Evolutionary conservation across 2,888 invertebrate species (phyloP).

Genomic region (Sminthurinus aureus): DNA sequence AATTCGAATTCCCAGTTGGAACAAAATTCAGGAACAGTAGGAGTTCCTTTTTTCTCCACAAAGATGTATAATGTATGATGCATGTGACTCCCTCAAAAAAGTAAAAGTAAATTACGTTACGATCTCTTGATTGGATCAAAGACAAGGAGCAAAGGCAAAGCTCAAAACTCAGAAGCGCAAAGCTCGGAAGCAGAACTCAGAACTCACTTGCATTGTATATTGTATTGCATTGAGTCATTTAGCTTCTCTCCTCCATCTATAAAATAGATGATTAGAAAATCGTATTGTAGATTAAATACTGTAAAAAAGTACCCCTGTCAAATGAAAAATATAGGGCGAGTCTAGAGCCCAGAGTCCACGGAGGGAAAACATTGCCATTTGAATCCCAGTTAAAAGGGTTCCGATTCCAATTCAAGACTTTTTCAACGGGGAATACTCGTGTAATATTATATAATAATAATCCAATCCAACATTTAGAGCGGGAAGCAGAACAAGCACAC

Average conservation of each 20-base stretch:
- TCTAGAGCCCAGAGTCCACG: background rate
- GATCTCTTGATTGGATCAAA: constrained; percentile 35
- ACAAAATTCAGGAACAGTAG: constrained; percentile 21
- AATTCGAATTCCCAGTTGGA: constrained; percentile 6
- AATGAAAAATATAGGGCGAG: background rate
- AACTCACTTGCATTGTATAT: background rate
- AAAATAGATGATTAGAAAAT: background rate
- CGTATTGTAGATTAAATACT: background rate
- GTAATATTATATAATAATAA: background rate
- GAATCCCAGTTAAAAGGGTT: constrained; percentile 6
- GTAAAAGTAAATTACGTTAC: constrained; percentile 29
- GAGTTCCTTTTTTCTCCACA: background rate
- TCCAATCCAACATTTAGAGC: background rate
- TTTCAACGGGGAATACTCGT: background rate
- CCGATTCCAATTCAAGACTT: background rate
- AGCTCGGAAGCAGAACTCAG: too few species aligned
- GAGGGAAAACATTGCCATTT: background rate
- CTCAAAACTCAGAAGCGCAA: too few species aligned
- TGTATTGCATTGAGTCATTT: background rate
- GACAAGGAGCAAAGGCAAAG: constrained; percentile 3
- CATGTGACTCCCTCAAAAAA: background rate
- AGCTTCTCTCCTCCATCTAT: background rate
- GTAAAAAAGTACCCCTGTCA: background rate
- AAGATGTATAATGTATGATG: background rate
- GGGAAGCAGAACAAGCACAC: too few species aligned